phyloP scores from a whole-genome alignment of 2,113 vertebrate species.

The Mirza zaza region DNA sequence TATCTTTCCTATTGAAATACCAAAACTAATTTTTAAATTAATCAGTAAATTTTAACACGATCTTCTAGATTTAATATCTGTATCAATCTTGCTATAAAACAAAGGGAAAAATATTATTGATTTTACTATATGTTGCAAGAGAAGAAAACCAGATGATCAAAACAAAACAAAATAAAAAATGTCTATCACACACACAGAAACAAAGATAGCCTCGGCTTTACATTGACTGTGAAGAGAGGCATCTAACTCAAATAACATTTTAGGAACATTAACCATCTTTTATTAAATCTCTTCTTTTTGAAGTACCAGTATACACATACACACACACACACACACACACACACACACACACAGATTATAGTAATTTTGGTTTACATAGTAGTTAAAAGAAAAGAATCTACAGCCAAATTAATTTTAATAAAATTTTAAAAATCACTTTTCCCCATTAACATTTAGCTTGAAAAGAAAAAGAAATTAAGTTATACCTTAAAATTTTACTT shows the following conservation, averaged over 20 bases:
- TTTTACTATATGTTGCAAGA: constrained; percentile 10
- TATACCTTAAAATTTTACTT: not conserved
- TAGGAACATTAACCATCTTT: not conserved
- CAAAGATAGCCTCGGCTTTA: not conserved
- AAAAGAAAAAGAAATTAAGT: constrained; percentile 20
- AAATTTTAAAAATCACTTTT: not conserved
- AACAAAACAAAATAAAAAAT: not conserved
- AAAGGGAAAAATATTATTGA: not conserved
- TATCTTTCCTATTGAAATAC: constrained; percentile 32
- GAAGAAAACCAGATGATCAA: not conserved
- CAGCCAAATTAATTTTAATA: constrained; percentile 8
- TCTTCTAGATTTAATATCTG: constrained; percentile 39
- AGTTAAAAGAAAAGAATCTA: not conserved
- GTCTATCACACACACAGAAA: not conserved
- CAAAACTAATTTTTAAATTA: constrained; percentile 42
- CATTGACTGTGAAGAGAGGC: not conserved
- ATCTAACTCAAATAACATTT: not conserved
- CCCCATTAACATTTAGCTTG: not conserved
- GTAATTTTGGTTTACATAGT: not conserved
- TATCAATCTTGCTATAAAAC: constrained; percentile 6
- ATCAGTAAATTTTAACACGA: constrained; percentile 40
- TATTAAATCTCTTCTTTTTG: constrained; percentile 38
- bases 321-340: not conserved
- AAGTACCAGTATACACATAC: not conserved
- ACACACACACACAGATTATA: not conserved